phyloP scores from a whole-genome alignment of 1,140 invertebrate genomes.

The Sweltsa coloradensis region DNA sequence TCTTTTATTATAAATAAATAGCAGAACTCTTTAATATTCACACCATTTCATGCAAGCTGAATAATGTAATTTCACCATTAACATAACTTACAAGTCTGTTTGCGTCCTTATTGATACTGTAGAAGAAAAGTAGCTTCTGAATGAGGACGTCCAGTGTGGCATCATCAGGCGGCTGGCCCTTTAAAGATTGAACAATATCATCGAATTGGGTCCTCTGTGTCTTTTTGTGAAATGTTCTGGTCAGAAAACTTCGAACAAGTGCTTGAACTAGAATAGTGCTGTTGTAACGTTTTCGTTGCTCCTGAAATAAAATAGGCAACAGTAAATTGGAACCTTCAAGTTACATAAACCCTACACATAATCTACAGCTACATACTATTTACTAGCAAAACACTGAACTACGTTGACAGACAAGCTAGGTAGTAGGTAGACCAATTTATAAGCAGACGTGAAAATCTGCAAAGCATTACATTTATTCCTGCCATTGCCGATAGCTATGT shows the following conservation, averaged over 20 bases:
- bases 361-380: neutral
- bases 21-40: conserved; percentile 3
- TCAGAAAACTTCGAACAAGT: conserved; percentile 60
- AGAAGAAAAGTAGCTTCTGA: conserved; percentile 63
- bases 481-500: too few relatives aligned
- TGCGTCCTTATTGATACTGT: conserved; percentile 50
- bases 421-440: neutral
- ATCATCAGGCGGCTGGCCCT: conserved; percentile 29
- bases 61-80: neutral
- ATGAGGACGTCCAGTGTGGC: conserved; percentile 40
- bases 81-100: conserved; percentile 49
- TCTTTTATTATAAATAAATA: neutral
- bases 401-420: neutral
- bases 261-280: conserved; percentile 67
- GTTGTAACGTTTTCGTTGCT: conserved; percentile 50
- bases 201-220: conserved; percentile 56
- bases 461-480: neutral
- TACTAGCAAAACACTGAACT: neutral
- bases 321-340: neutral
- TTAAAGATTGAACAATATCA: conserved; percentile 33
- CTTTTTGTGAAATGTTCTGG: conserved; percentile 50
- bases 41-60: conserved; percentile 1
- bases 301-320: conserved; percentile 29
- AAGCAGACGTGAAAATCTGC: neutral
- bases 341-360: neutral